phyloP scores from a whole-genome alignment of 1,140 invertebrate genomes.

The Drosophila lacteicornis region DNA sequence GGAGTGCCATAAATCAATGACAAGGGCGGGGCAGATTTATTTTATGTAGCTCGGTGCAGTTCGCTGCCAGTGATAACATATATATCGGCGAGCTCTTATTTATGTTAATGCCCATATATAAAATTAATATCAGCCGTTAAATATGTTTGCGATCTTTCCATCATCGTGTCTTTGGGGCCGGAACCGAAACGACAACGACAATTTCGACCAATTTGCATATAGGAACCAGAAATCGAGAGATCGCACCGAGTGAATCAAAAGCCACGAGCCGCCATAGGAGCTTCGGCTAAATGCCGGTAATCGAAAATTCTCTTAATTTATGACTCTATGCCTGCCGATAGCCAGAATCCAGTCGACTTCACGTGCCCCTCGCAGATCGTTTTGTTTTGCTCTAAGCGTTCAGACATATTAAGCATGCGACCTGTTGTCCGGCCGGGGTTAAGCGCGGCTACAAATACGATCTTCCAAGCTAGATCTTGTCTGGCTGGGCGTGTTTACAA shows the following conservation, averaged over 20 bases:
- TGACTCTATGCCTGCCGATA: constrained; percentile 49
- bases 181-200: constrained; percentile 56
- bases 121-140: constrained; percentile 47
- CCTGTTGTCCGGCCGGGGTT: constrained; percentile 55
- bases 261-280: constrained; percentile 60
- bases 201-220: constrained; percentile 68
- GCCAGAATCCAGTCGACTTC: constrained; percentile 38
- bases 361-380: constrained; percentile 31
- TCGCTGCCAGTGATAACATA: constrained; percentile 37
- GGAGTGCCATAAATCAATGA: constrained; percentile 39
- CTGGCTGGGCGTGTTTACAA: constrained; percentile 38
- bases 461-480: constrained; percentile 23
- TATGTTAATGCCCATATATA: constrained; percentile 58
- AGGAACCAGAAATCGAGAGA: constrained; percentile 34
- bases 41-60: constrained; percentile 19
- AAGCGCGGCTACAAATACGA: constrained; percentile 12
- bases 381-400: constrained; percentile 38
- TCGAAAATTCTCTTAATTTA: constrained; percentile 66
- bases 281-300: constrained; percentile 69
- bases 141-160: constrained; percentile 39
- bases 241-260: constrained; percentile 67
- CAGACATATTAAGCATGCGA: constrained; percentile 48
- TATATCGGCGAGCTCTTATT: constrained; percentile 47
- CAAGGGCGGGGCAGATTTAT: constrained; percentile 67
- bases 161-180: constrained; percentile 56